Evolutionary conservation across 2,113 vertebrate species (phyloP), one percentile per base, ranked within the genome.

Genomic region (Mastomys coucha): DNA sequence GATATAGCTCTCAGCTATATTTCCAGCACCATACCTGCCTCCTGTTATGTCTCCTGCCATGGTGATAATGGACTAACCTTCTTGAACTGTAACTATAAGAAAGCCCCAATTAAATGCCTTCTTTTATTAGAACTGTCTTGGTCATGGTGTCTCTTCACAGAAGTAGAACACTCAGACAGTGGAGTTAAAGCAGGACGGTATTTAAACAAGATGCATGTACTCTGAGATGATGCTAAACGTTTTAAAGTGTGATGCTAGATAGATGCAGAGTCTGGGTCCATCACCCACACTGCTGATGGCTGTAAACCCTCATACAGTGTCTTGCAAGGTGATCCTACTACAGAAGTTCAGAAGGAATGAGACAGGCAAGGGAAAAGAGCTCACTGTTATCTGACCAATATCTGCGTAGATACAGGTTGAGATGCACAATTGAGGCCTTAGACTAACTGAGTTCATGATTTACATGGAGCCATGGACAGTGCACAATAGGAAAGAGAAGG

Each of bases 301-400:
- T 81, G 77, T 19, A 45, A 28, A 1, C n/a, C 45, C 4, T 0
- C 22, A n/a, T 31, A 51, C 56, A n/a, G 0, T 10, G 28, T 73
- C 53, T 16, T 26, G 14, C 26, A 45, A 24, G 0, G 1, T 12
- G 20, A 42, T 31, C 51, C 4, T 24, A 1, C 33, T n/a, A 14
- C 14, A 19, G 14, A 78, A 75, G 4, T 6, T 0, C 42, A 10
- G 3, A 60, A n/a, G 10, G 91, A 33, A 1, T 0, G 58, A 42
- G 13, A 45, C 14, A 24, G 0, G 0, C 0, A 9, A 11, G 0
- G 26, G 33, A 20, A 6, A 16, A 17, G 11, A 49, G n/a, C 1
- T 7, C 0, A 12, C n/a, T 13, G 2, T 26, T 26, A 2, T 49
- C 36, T 7, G 9, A 4, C 19, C 0, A 5, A 8, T 8, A 5